Percentiles rank a stretch among this genome's conserved stretches.
Conservation (phyloP, 2,888 invertebrate genomes). For the Furcula furcula region DNA sequence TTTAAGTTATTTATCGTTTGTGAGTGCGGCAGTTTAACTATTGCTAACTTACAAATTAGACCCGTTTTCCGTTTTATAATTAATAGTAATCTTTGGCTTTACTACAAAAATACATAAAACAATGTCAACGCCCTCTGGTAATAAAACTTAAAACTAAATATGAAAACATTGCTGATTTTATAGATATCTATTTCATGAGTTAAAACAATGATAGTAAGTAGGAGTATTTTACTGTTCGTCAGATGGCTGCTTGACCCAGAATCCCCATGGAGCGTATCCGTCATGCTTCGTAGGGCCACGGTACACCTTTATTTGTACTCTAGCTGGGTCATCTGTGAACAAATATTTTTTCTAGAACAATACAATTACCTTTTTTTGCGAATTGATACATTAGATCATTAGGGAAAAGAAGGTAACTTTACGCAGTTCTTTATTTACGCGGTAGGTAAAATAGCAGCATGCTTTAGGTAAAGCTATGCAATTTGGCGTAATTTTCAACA, state of each 20-base stretch:
- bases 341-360: no score
- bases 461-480: no score
- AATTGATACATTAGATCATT: no score
- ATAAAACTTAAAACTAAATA: conserved; percentile 2
- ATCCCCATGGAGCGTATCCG: conserved; percentile 86
- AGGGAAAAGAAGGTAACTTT: no score
- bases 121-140: conserved; percentile 15
- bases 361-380: no score
- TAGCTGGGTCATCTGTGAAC: conserved; percentile 75
- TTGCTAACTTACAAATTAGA: neutral
- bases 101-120: conserved; percentile 14
- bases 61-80: neutral
- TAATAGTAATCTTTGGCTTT: conserved; percentile 31
- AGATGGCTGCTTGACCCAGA: conserved; percentile 87
- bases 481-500: no score
- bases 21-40: no score
- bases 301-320: conserved; percentile 89
- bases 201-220: conserved; percentile 1
- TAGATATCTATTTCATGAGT: neutral
- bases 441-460: no score
- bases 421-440: no score
- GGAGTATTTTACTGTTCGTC: conserved; percentile 72
- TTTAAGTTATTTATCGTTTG: no score
- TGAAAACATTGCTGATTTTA: neutral
- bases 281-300: conserved; percentile 85